A percentile compares a stretch with the other conserved stretches of the same genome.
These are phyloP conservation scores for Rattus norvegicus DNA, from an alignment of 2,113 vertebrate species.

Conservation along the genomic window GRCr8 NC_086024.1:121802501-121803000, in stretches of 20 bases:
- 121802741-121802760: background rate
- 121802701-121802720: background rate
- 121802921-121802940: constrained; percentile 4
- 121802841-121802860: background rate
- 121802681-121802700: background rate
- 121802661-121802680: background rate
- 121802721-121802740: background rate
- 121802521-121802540: background rate
- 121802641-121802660: background rate
- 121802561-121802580: background rate
- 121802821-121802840: background rate
- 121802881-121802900: background rate
- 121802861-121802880: background rate
- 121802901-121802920: background rate
- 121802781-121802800: background rate
- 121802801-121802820: background rate
- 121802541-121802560: background rate
- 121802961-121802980: constrained; percentile 37
- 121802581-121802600: background rate
- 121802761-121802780: background rate
- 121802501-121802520: background rate
- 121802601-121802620: background rate
- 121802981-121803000: constrained; percentile 57
- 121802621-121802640: background rate
- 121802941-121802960: constrained; percentile 35